phyloP scores from a whole-genome alignment of 2,113 vertebrate genomes.

The Neotragus pygmaeus region DNA sequence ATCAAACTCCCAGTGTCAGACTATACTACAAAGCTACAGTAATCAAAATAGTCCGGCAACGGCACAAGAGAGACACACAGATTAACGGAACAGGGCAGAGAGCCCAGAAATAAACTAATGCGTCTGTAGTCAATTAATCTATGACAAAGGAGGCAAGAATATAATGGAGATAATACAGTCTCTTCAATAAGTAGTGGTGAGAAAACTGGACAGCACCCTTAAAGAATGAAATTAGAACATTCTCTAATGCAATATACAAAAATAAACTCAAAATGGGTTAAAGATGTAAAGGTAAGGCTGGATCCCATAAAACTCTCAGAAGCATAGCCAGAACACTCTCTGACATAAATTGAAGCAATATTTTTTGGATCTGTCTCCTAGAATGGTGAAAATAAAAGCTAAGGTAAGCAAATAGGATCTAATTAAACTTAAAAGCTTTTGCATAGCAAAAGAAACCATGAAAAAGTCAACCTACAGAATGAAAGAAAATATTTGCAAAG shows the following conservation, averaged over 20 bases:
- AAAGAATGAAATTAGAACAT: neutral
- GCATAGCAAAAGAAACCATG: neutral
- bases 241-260: neutral
- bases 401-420: neutral
- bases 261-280: neutral
- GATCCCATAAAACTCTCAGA: neutral
- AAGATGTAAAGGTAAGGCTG: neutral
- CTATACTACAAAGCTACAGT: neutral
- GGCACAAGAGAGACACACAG: neutral
- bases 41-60: neutral
- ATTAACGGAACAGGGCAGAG: neutral
- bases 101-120: neutral
- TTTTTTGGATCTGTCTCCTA: neutral
- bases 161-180: neutral
- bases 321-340: neutral
- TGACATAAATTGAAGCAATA: neutral
- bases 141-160: neutral
- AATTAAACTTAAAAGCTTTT: neutral
- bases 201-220: neutral
- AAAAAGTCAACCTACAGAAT: neutral
- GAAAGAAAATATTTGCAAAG: neutral
- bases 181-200: neutral
- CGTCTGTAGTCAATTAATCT: neutral
- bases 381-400: neutral
- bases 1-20: neutral